Evolutionary conservation across 2,797 vertebrate species (phyloP), one percentile per base, ranked within the genome.

Genomic region (Schizothorax lantsangensis): DNA sequence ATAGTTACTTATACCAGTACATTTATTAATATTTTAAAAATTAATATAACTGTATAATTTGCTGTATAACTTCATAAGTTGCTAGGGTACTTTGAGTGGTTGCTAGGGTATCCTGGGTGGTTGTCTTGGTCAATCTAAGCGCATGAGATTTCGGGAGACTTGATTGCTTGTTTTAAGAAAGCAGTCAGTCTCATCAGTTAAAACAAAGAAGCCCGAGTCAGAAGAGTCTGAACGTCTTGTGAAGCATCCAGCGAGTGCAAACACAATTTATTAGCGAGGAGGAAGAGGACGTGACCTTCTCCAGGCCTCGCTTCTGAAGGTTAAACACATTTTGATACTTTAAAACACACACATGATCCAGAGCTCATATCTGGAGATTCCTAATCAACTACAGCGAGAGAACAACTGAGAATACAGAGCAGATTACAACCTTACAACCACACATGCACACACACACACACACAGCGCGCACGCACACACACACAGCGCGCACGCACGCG

Each of bases 191-290:
- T 62, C n/a, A 62, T 62, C 57, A n/a, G 57, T 62, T 26, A 62
- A 62, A 62, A 62, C 30, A 14, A 26, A 64, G 59, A 11, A 30
- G 59, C 11, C n/a, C 12, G n/a, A 14, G 11, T 64, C 59, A 30
- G n/a, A 64, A 26, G 11, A 64, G n/a, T 64, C 59, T 64, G n/a
- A 30, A 64, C 12, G 59, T 64, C 59, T 30, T 30, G n/a, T 1
- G 59, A 81, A 72, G 81, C 52, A 38, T 77, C 84, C 86, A 62
- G 40, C 71, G 49, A 89, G 84, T 79, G 85, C 82, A 90, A 88
- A 90, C 84, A 23, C 83, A 89, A 88, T 88, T 90, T 90, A 86
- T 87, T 79, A 89, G 81, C 9, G 74, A 83, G 79, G 77, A 52
- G 80, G 79, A 84, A 64, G 81, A 81, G 72, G 79, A 83, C 43